Evolutionary conservation across 2,797 vertebrate genomes (phyloP).

Genomic region (Coregonus suidteri): DNA sequence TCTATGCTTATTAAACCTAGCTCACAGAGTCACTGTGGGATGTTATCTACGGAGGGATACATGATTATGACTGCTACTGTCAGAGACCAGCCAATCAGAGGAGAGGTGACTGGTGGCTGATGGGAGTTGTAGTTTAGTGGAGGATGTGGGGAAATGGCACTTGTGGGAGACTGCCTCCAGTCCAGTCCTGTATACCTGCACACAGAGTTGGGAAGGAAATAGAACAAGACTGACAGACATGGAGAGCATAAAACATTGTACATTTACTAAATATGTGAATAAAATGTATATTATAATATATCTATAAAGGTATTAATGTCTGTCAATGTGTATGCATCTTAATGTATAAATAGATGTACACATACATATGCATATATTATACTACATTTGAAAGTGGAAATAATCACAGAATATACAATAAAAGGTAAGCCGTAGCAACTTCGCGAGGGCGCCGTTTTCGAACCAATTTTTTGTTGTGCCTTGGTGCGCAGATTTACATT

Average conservation of each 20-base stretch:
- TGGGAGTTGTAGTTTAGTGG: constrained; percentile 46
- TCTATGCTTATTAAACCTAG: constrained; percentile 21
- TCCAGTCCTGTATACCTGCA: constrained; percentile 70
- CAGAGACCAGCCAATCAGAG: constrained; percentile 37
- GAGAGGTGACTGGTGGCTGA: constrained; percentile 28
- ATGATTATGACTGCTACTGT: constrained; percentile 57
- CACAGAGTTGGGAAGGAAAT: constrained; percentile 46
- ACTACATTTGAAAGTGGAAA: constrained; percentile 65
- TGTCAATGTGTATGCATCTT: constrained; percentile 54
- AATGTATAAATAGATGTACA: constrained; percentile 74
- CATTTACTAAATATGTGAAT: constrained; percentile 68
- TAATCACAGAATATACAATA: constrained; percentile 74
- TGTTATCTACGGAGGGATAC: constrained; percentile 33
- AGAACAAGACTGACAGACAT: constrained; percentile 44
- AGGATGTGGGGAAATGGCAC: constrained; percentile 71
- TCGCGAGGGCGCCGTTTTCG: constrained; percentile 31
- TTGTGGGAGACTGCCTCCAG: constrained; percentile 72
- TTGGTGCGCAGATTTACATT: constrained; percentile 63
- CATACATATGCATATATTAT: constrained; percentile 67
- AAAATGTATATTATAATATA: constrained; percentile 71
- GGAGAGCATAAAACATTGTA: constrained; percentile 60
- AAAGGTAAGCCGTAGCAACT: constrained; percentile 54
- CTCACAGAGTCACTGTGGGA: constrained; percentile 16
- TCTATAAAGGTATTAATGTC: constrained; percentile 64
- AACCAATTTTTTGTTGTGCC: constrained; percentile 46